Base-by-base conservation (phyloP, 2,113 vertebrate genomes). In the Rhabdornis inornatus region DNA sequence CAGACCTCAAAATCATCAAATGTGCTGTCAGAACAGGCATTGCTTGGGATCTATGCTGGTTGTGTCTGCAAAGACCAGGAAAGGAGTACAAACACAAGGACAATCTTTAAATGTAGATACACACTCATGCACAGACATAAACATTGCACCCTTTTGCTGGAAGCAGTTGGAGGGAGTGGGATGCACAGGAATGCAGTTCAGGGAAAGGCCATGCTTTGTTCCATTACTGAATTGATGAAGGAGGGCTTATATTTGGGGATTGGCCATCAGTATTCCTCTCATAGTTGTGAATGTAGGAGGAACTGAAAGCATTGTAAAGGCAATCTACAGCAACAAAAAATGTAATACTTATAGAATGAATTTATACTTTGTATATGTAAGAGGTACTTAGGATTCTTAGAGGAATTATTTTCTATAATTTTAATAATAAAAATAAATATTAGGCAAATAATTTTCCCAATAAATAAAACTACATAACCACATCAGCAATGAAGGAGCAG, bases 51-150 rank as follows among this genome's bases (percentile, higher is more conserved):
- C n/a, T 50, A 17, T 64, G 30, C 17, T 81, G 27, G 6, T 19
- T 64, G 23, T 55, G 28, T n/a, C 71, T 80, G 21, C 2, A 0
- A 93, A 81, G 64, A 39, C 44, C 37, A 9, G 44, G n/a, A 79
- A n/a, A 14, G 18, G 52, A 60, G 15, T 12, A 52, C 6, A 66
- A 11, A 30, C 4, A 5, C 52, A 87, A 70, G 53, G 37, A 23
- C 20, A 60, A 11, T 30, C 52, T 74, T 57, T 15, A 83, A 61
- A 31, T 30, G 31, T 27, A 30, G 20, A 9, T 53, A 31, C 15
- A 47, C 15, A 25, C 22, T 60, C 44, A 53, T 0, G 0, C 15
- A 60, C 10, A 47, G 55, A 31, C 44, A 57, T 15, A 45, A 69
- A 81, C 13, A n/a, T 45, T 68, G 1, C n/a, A 25, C 2, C 2